Base-by-base conservation (phyloP, 2,113 vertebrate genomes). In the Sapajus apella region DNA sequence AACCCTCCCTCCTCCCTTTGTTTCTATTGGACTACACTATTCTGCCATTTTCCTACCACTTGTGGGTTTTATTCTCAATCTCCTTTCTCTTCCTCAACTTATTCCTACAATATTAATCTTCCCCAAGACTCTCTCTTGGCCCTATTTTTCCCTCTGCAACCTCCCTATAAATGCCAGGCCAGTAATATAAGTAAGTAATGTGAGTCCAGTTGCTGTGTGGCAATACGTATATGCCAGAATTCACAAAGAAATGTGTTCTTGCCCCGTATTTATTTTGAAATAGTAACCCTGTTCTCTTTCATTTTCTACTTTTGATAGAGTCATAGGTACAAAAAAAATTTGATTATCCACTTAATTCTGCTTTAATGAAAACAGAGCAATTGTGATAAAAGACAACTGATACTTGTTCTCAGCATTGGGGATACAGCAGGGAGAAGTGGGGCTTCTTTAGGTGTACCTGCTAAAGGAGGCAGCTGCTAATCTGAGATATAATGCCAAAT, bases 231-330 rank as follows among this genome's bases (percentile, higher is more conserved):
- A 23, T 18, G 43, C 84, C 58, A 55, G 30, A 83, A 75, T 85
- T 87, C 77, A 84, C 75, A 61, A 91, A 93, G 52, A 80, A 97
- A 77, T 73, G 64, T 64, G 72, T 12, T 75, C 37, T 76, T 73
- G 17, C 25, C 70, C 8, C 14, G 25, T 30, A 30, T 76, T 80
- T 47, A n/a, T 83, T 82, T 91, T 45, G 27, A 92, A 87, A 92
- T 2, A n/a, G 55, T 85, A 91, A 35, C 50, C 40, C 27, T 85
- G 16, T 56, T 87, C 40, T 89, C 68, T 90, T 96, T 87, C 40
- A 40, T 85, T 95, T 96, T 90, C 40, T 43, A 76, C 72, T 96
- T 95, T 88, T 20, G 10, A 91, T 84, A 23, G 58, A 76, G 11
- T 81, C 66, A 70, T 72, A 9, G 52, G n/a, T 77, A 58, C 66